phyloP scores from a whole-genome alignment of 1,140 invertebrate genomes.

The honey bee (Apis mellifera) region Amel_HAv3.1 CM009937.2:13779001-13779500 shows the following conservation, averaged over 20 bases:
- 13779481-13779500: conserved; percentile 90
- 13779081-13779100: background rate
- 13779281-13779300: conserved; percentile 70
- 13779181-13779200: conserved; percentile 93
- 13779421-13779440: conserved; percentile 76
- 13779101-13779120: background rate
- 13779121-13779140: conserved; percentile 6
- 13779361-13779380: conserved; percentile 62
- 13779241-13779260: conserved; percentile 75
- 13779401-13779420: conserved; percentile 78
- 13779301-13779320: conserved; percentile 67
- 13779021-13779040: background rate
- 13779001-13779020: background rate
- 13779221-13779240: conserved; percentile 89
- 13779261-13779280: conserved; percentile 76
- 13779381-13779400: conserved; percentile 81
- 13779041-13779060: too few relatives aligned
- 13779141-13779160: conserved; percentile 86
- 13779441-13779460: conserved; percentile 80
- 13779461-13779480: conserved; percentile 91
- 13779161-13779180: conserved; percentile 87
- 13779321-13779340: conserved; percentile 67
- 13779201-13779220: conserved; percentile 92
- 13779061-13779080: background rate
- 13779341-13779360: conserved; percentile 71